These are phyloP conservation scores for Phainopepla nitens DNA, from an alignment of 2,113 vertebrate genomes.

Conservation along the genomic window DNA sequence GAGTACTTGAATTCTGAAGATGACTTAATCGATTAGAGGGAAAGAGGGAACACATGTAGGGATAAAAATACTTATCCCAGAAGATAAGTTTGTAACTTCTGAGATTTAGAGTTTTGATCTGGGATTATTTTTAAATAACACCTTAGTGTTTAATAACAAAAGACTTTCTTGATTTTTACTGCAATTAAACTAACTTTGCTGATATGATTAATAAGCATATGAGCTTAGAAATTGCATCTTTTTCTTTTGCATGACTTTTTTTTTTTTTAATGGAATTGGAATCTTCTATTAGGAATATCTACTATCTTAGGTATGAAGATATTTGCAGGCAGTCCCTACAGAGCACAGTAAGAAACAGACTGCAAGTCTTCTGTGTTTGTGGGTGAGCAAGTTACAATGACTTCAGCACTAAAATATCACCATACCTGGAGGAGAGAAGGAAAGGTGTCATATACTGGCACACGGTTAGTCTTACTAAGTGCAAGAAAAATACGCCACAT, in stretches of 20 bases:
- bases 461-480: background rate
- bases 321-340: background rate
- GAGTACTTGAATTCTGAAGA: background rate
- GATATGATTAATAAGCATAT: background rate
- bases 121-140: background rate
- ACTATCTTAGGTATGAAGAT: background rate
- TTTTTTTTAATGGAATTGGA: background rate
- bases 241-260: background rate
- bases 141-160: background rate
- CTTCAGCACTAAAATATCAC: background rate
- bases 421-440: background rate
- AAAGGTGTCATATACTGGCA: background rate
- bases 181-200: background rate
- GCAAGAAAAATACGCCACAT: background rate
- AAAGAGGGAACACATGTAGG: background rate
- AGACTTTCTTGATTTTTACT: background rate
- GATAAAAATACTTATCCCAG: background rate
- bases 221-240: background rate
- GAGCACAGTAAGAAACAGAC: background rate
- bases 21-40: background rate
- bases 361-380: background rate
- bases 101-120: background rate
- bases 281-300: background rate
- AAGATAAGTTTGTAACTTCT: background rate
- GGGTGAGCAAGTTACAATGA: background rate